A percentile compares a stretch with the other conserved stretches of the same genome.
phyloP scores from a whole-genome alignment of 37 sponge, comb jelly and placozoan species.

The Theonella swinhoei region DNA sequence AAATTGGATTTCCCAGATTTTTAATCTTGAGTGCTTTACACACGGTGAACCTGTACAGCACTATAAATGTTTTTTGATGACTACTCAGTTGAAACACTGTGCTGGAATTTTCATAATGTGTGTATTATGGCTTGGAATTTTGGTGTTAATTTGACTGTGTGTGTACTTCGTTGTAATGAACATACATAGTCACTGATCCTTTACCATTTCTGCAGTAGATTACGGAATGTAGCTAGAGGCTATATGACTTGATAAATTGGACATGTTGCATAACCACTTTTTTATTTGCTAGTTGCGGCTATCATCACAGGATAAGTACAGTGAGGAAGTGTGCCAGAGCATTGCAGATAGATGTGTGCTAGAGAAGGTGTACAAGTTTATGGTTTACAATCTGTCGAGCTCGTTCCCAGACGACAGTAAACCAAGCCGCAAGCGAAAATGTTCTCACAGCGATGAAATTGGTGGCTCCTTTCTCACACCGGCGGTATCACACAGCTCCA shows the following conservation, averaged over 20 bases:
- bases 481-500: slow-evolving; percentile 34
- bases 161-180: too few relatives aligned
- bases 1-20: not conserved
- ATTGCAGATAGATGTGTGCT: slow-evolving; percentile 63
- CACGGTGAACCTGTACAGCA: not conserved
- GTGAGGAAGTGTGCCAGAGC: slow-evolving; percentile 45
- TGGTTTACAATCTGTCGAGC: slow-evolving; percentile 45
- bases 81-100: too few relatives aligned
- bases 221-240: too few relatives aligned
- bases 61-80: too few relatives aligned
- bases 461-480: slow-evolving; percentile 51
- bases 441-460: slow-evolving; percentile 22
- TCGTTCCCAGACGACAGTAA: slow-evolving; percentile 24
- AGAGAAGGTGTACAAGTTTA: slow-evolving; percentile 48
- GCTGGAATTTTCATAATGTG: too few relatives aligned
- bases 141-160: too few relatives aligned
- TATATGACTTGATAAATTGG: too few relatives aligned
- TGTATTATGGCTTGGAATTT: too few relatives aligned
- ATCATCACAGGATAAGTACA: slow-evolving; percentile 38
- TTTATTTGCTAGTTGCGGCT: slow-evolving; percentile 75
- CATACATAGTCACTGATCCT: too few relatives aligned
- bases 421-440: slow-evolving; percentile 24
- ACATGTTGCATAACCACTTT: too few relatives aligned
- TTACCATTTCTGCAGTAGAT: too few relatives aligned
- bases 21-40: not conserved